Base-by-base conservation (phyloP, 2,888 invertebrate species). In the Pyrrhosoma nymphula region DNA sequence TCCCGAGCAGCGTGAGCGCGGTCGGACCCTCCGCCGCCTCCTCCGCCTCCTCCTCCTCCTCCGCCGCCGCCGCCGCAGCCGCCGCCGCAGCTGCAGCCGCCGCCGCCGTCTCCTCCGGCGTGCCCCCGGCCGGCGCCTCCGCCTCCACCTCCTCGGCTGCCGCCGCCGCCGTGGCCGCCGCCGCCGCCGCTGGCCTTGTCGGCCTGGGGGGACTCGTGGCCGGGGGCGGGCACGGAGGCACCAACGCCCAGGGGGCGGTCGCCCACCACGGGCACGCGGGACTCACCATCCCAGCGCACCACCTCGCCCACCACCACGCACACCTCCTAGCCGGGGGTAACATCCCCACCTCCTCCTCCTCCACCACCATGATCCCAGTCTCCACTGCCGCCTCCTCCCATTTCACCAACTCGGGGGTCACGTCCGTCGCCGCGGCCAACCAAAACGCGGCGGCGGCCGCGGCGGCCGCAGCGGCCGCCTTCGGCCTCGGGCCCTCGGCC, bases 381-480 rank as follows among this genome's bases (percentile, higher is more conserved):
- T 93, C 93, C 39, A 47, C 93, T 12, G 69, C 93, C 93, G 69
- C 69, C 47, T 91, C 91, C 18, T 97, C 98, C 96, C 97, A 98
- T 88, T 97, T 98, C 10, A 97, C 98, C 96, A 97, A 98, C 89
- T 97, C 98, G 96, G 98, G 98, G 96, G 98, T 98, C 90, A 97
- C 97, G 96, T 97, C 97, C 95, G 96, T 97, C 95, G 97, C 97
- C 82, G 97, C 98, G 96, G 98, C 97, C 95, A 97, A 96, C 12
- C 96, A 97, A 96, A 97, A 97, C 90, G 96, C 97, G 96, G 97
- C 97, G 96, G 97, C 97, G 95, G 96, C 96, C 91, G 96, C 97
- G 95, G 96, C 96, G 95, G 97, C 97, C 95, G 97, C 96, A 95
- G 97, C 97, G 26, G 93, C 95, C 95, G 97, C 97, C 96, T 97